These are phyloP conservation scores for Ypsolopha sequella DNA, from an alignment of 2,888 invertebrate species.

Conservation along the genomic window DNA sequence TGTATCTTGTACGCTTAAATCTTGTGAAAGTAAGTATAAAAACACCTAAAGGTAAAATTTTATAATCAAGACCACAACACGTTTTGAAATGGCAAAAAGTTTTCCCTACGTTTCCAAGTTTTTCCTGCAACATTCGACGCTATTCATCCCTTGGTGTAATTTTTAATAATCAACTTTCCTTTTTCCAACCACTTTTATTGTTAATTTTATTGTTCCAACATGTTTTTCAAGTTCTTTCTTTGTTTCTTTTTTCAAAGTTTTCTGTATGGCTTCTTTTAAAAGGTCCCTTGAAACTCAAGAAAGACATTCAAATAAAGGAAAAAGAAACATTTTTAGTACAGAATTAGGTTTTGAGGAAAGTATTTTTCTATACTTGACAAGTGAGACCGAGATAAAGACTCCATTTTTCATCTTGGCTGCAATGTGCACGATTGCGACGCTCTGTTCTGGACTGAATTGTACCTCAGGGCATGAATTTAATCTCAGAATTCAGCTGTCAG, in stretches of 20 bases:
- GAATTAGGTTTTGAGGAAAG: neutral
- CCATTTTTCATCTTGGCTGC: conserved; percentile 55
- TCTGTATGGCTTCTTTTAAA: neutral
- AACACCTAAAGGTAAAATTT: neutral
- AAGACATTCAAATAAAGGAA: neutral
- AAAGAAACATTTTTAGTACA: neutral
- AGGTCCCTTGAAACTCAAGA: neutral
- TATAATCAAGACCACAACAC: conserved; percentile 11
- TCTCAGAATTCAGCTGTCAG: conserved; percentile 58
- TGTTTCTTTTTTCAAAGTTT: neutral
- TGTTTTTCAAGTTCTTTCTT: conserved; percentile 26
- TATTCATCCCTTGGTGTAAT: conserved; percentile 39
- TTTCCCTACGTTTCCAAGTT: conserved; percentile 19
- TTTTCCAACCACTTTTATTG: conserved; percentile 35
- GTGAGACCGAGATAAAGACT: conserved; percentile 55
- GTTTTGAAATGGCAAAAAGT: conserved; percentile 20
- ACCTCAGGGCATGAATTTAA: conserved; percentile 67
- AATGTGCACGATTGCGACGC: conserved; percentile 51
- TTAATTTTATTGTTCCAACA: conserved; percentile 37
- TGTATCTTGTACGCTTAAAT: too few relatives aligned
- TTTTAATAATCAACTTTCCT: conserved; percentile 42
- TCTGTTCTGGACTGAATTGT: conserved; percentile 47
- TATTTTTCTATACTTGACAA: conserved; percentile 26
- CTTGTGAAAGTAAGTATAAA: too few relatives aligned
- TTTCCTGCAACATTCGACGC: conserved; percentile 19